Evolutionary conservation across 2,888 invertebrate genomes (phyloP).

Genomic region (Heliconius ismenius): DNA sequence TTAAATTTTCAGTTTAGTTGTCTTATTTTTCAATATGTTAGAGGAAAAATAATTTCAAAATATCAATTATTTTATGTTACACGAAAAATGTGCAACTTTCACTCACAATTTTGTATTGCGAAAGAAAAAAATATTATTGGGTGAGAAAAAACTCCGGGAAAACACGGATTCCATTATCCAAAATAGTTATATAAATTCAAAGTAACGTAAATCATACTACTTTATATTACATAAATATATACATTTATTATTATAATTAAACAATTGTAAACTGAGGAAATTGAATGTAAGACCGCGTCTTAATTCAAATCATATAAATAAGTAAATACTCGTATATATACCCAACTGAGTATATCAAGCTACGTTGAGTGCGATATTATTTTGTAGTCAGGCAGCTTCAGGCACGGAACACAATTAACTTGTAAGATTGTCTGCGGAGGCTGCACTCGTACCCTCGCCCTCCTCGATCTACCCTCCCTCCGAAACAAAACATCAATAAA

Average conservation of each 20-base stretch:
- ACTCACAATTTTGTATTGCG: not conserved
- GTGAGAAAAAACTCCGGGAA: not conserved
- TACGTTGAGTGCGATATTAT: conserved; percentile 71
- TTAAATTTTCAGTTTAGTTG: too few relatives aligned
- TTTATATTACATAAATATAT: not conserved
- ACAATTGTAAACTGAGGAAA: not conserved
- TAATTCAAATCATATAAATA: conserved; percentile 31
- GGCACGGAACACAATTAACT: conserved; percentile 82
- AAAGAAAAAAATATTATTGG: too few relatives aligned
- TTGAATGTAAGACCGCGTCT: conserved; percentile 3
- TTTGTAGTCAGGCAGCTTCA: conserved; percentile 75
- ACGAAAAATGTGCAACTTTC: not conserved
- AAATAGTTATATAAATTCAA: not conserved
- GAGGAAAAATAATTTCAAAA: not conserved
- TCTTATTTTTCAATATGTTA: not conserved
- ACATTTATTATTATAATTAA: too few relatives aligned
- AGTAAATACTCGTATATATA: conserved; percentile 27
- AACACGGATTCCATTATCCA: not conserved
- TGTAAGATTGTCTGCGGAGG: conserved; percentile 82
- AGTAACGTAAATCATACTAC: not conserved
- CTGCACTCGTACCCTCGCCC: conserved; percentile 76
- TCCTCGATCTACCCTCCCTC: conserved; percentile 77
- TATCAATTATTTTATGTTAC: not conserved
- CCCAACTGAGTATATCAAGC: conserved; percentile 39
- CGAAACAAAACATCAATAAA: conserved; percentile 83